A percentile compares a stretch with the other conserved stretches of the same genome.
These are phyloP conservation scores for Cossypha heuglini DNA, from an alignment of 2,797 vertebrate species.

Conservation along the genomic window DNA sequence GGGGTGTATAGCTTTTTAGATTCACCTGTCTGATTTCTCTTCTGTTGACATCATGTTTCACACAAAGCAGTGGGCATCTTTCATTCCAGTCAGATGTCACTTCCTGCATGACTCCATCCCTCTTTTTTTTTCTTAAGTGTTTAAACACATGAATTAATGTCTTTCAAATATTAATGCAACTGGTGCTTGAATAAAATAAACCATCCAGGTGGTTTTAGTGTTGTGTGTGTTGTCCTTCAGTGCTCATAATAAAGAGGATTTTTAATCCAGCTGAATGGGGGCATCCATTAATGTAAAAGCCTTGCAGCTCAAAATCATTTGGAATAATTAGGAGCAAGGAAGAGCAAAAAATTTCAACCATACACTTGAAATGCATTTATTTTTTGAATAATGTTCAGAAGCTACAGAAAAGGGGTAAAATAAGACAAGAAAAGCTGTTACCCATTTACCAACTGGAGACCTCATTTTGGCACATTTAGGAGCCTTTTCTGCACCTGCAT, in stretches of 20 bases:
- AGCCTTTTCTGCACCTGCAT: background rate
- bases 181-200: background rate
- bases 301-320: background rate
- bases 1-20: background rate
- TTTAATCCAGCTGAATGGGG: background rate
- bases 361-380: constrained; percentile 8
- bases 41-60: background rate
- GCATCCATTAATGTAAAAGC: constrained; percentile 12
- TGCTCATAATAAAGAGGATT: background rate
- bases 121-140: background rate
- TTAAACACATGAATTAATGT: background rate
- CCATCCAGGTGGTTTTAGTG: background rate
- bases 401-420: background rate
- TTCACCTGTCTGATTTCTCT: background rate
- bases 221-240: background rate
- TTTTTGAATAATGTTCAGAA: background rate
- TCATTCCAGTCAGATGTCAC: background rate
- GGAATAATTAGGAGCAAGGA: background rate
- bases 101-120: background rate
- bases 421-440: background rate
- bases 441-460: background rate
- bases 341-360: background rate
- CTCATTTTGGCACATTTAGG: constrained; percentile 9
- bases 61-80: background rate
- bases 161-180: background rate